A percentile compares a stretch with the other conserved stretches of the same genome.
phyloP scores from a whole-genome alignment of 1,140 invertebrate genomes.

The Cydia splendana region DNA sequence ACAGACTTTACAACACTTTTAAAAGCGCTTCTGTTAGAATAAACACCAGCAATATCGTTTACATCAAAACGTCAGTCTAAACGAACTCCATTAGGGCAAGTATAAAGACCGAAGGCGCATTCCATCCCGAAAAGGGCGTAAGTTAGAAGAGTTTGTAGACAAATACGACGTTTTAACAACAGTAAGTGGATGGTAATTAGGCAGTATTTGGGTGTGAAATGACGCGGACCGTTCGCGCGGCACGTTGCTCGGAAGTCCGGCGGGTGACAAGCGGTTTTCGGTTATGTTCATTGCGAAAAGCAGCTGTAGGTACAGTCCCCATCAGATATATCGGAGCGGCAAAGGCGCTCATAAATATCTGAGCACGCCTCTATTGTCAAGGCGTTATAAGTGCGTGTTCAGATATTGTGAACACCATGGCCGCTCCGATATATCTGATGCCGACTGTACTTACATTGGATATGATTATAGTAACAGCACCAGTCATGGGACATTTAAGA shows the following conservation, averaged over 20 bases:
- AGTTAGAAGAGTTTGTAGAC: not conserved
- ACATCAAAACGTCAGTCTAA: conserved; percentile 10
- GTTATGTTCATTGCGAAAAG: not conserved
- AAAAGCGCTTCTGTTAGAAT: not conserved
- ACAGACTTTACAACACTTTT: not conserved
- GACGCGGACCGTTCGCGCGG: not conserved
- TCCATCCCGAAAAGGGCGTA: not conserved
- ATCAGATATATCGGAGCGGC: too few relatives aligned
- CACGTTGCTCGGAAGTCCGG: conserved; percentile 5
- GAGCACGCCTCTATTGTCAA: too few relatives aligned
- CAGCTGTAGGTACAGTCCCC: not conserved
- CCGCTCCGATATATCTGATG: too few relatives aligned
- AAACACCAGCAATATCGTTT: not conserved
- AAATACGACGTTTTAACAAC: not conserved
- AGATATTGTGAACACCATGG: too few relatives aligned
- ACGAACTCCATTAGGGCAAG: conserved; percentile 10
- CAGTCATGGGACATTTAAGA: too few relatives aligned
- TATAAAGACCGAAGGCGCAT: not conserved
- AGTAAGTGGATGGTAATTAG: not conserved
- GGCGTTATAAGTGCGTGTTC: too few relatives aligned
- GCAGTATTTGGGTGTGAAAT: conserved; percentile 14
- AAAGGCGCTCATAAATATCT: too few relatives aligned
- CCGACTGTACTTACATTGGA: too few relatives aligned
- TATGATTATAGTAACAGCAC: too few relatives aligned
- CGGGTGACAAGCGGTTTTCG: not conserved